Evolutionary conservation across 2,797 vertebrate species (phyloP).

Genomic region (Heteromormyrus szaboi): DNA sequence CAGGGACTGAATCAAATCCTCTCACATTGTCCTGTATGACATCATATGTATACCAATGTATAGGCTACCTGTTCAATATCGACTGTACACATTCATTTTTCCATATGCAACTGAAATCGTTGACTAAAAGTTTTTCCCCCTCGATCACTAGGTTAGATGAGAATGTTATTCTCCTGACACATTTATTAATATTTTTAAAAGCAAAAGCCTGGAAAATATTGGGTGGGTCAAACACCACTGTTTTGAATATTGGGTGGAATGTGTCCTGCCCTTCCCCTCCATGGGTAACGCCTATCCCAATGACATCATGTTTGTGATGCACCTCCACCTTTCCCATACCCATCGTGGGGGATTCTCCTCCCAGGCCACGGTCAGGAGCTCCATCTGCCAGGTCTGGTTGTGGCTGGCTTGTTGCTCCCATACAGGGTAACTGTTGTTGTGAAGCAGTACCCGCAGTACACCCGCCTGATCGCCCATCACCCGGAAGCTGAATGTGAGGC

Average conservation of each 20-base stretch:
- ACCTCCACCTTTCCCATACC: conserved; percentile 57
- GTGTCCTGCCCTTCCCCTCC: not conserved
- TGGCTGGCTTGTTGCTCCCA: conserved; percentile 76
- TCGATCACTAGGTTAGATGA: not conserved
- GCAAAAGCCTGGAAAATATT: not conserved
- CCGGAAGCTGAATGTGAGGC: conserved; percentile 80
- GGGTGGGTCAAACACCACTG: not conserved
- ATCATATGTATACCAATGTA: not conserved
- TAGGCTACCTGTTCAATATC: not conserved
- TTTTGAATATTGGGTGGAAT: not conserved
- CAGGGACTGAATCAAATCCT: not conserved
- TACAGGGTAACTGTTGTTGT: conserved; percentile 57
- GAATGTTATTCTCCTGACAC: not conserved
- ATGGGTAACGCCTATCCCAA: not conserved
- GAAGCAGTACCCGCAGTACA: conserved; percentile 69
- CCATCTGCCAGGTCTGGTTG: conserved; percentile 74
- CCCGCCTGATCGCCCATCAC: conserved; percentile 71
- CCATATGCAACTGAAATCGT: not conserved
- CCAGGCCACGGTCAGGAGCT: conserved; percentile 72
- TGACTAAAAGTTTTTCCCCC: not conserved
- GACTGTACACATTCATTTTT: not conserved
- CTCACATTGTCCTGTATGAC: not conserved
- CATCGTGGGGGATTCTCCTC: conserved; percentile 59
- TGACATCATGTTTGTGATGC: not conserved
- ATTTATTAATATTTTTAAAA: not conserved